Evolutionary conservation across 92 coral and sea anemone genomes (phyloP), one percentile per base, ranked within the genome.

Genomic region (Porites evermanni): DNA sequence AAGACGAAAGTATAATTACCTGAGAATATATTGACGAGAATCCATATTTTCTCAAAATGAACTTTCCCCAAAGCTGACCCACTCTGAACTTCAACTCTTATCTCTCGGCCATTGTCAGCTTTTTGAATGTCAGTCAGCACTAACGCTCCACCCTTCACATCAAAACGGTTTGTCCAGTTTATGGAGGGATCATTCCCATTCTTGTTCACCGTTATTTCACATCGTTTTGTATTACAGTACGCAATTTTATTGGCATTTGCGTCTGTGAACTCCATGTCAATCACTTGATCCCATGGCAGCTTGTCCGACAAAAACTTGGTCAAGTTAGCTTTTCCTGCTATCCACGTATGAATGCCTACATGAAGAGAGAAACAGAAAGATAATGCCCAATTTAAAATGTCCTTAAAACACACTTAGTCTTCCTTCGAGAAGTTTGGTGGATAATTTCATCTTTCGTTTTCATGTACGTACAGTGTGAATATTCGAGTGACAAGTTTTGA

Each of bases 271-370:
- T 70, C 13, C 10, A 56, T 19, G 17, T 81, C 85, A 1, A 3
- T 24, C 2, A 81, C 77, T 10, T 38, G 67, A 56, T 56, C 19
- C 69, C 50, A 59, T 56, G 69, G 59, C 1, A 24, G 20, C 38
- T 12, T 16, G 26, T 8, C 56, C 9, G 1, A 7, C 16, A 67
- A 14, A 3, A 17, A 21, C 13, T 11, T 12, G 3, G 84, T 52
- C 4, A 79, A 9, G 60, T 79, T 79, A 1, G 26, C 51, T n/a
- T 67, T 52, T 5, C 64, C 74, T 6, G 14, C 64, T 21, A 8
- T 16, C 75, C 21, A 10, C 6, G 75, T 24, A 47, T 53, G 52
- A 4, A 67, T 14, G 24, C 84, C 84, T 79, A 61, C n/a, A 67
- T 58, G 19, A 17, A 23, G 23, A 7, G 44, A 21, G 44, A 23